A percentile compares a stretch with the other conserved stretches of the same genome.
These are phyloP conservation scores for Chrysolina americana DNA, from an alignment of 2,888 invertebrate genomes.

Conservation along the genomic window DNA sequence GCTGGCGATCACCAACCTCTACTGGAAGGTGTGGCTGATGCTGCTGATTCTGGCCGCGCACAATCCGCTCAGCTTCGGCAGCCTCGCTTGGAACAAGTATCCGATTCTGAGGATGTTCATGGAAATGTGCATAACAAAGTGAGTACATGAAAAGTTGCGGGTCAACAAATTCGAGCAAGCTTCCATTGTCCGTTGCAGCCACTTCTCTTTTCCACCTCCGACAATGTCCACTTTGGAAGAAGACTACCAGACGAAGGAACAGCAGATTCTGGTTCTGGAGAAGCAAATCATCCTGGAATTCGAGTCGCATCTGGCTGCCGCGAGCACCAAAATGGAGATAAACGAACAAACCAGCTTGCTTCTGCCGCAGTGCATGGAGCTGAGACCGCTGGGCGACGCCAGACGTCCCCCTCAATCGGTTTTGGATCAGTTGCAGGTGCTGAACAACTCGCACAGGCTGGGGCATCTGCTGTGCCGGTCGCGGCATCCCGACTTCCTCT, in stretches of 20 bases:
- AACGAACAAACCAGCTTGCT: conserved; percentile 91
- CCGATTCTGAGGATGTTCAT: conserved; percentile 92
- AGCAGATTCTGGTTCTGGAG: conserved; percentile 80
- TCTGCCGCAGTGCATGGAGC: conserved; percentile 86
- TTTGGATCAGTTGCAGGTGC: conserved; percentile 83
- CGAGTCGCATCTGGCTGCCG: conserved; percentile 92
- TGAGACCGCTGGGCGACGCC: conserved; percentile 88
- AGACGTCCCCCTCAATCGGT: conserved; percentile 84
- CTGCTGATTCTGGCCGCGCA: conserved; percentile 91
- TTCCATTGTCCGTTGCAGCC: conserved; percentile 67
- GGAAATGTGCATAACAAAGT: conserved; percentile 98
- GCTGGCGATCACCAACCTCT: conserved; percentile 90
- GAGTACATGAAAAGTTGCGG: too few relatives aligned
- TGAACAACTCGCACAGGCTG: conserved; percentile 85
- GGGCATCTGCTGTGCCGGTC: conserved; percentile 92
- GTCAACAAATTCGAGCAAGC: too few relatives aligned
- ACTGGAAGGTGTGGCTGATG: conserved; percentile 96
- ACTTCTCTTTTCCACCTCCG: conserved; percentile 81
- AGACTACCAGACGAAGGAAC: conserved; percentile 76
- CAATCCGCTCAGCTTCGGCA: conserved; percentile 91
- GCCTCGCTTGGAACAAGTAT: conserved; percentile 90
- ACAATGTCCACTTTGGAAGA: conserved; percentile 75
- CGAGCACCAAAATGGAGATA: conserved; percentile 89
- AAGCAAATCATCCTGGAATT: conserved; percentile 88
- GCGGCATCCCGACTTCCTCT: conserved; percentile 90